Percentiles rank a stretch among this genome's conserved stretches.
Conservation (phyloP, 1,140 invertebrate species). For the Drosophila burlai region DNA sequence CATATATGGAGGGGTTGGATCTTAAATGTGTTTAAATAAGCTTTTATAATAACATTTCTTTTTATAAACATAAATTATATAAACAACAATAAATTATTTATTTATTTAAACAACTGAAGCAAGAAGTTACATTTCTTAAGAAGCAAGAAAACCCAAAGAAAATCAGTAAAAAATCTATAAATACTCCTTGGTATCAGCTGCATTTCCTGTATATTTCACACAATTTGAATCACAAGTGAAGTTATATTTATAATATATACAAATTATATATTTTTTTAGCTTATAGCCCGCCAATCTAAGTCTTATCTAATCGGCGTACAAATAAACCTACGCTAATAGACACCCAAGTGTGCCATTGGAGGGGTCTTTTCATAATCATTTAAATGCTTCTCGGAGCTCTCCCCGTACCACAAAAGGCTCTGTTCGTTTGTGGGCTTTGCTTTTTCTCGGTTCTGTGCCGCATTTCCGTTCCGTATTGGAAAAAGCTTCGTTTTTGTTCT, state of each 20-base stretch:
- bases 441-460: slow-evolving; percentile 68
- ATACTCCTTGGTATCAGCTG: neutral
- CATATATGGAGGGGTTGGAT: neutral
- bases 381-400: slow-evolving; percentile 16
- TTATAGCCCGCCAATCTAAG: neutral
- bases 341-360: slow-evolving; percentile 44
- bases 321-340: slow-evolving; percentile 38
- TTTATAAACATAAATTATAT: too few species aligned
- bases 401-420: slow-evolving; percentile 3
- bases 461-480: slow-evolving; percentile 77
- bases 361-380: slow-evolving; percentile 30
- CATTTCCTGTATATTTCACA: neutral
- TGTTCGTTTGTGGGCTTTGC: slow-evolving; percentile 18
- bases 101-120: neutral
- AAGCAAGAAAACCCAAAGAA: neutral
- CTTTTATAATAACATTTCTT: neutral
- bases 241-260: neutral
- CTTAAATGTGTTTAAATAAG: neutral
- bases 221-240: neutral
- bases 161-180: neutral
- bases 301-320: slow-evolving; percentile 38
- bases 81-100: too few species aligned
- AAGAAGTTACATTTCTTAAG: too few species aligned
- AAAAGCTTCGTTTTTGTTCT: slow-evolving; percentile 65
- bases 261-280: neutral